Evolutionary conservation across 1,140 invertebrate genomes (phyloP).

Genomic region (Panonychus citri): DNA sequence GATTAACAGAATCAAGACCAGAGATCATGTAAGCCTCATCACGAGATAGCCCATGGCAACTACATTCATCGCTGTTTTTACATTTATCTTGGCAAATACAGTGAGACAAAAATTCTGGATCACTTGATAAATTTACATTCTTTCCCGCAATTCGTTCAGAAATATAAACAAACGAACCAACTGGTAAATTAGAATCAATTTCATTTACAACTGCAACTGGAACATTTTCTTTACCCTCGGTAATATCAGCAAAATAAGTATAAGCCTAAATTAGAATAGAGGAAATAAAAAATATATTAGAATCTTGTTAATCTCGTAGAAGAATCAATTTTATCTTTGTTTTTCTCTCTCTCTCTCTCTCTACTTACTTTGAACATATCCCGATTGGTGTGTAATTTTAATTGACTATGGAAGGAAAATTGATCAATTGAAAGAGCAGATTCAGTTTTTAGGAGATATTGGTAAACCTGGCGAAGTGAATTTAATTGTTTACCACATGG

Average conservation of each 20-base stretch:
- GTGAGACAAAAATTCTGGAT: background rate
- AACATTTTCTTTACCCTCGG: background rate
- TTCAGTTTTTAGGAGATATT: background rate
- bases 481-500: constrained; percentile 1
- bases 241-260: background rate
- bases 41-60: background rate
- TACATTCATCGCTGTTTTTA: background rate
- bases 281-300: background rate
- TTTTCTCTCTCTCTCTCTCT: too few species aligned
- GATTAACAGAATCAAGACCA: background rate
- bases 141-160: background rate
- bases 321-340: background rate
- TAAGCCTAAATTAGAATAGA: background rate
- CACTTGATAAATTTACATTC: background rate
- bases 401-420: background rate
- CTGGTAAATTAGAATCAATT: background rate
- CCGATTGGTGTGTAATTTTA: background rate
- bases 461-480: background rate
- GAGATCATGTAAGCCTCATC: background rate
- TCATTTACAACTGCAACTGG: background rate
- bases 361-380: background rate
- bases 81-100: background rate
- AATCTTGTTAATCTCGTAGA: background rate
- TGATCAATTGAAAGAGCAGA: background rate
- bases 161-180: background rate